Evolutionary conservation across 1,140 invertebrate genomes (phyloP), one percentile per base, ranked within the genome.

Genomic region (Homalodisca vitripennis): DNA sequence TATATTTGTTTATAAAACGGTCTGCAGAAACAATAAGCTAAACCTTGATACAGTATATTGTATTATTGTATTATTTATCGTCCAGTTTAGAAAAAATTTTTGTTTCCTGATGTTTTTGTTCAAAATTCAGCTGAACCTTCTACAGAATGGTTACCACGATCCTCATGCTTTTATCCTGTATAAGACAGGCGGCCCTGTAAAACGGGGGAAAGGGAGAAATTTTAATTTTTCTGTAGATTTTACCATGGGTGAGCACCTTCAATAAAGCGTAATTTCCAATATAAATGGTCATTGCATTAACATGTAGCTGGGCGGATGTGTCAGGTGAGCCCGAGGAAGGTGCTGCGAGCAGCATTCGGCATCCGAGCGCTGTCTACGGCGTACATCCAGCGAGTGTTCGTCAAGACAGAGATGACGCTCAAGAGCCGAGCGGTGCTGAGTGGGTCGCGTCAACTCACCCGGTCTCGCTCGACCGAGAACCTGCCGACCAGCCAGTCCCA

Each of bases 351-450:
- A 67, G 93, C 93, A 64, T 98, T 97, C 85, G 92, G 92, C 75
- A 95, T 98, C 80, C 88, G 95, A 74, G 93, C 90, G 73, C 84
- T 79, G 67, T 94, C 92, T 78, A 94, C 93, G 75, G 88, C 91
- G 78, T 94, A 95, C 85, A 95, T 98, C 82, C 90, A 90, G 78
- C 88, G 92, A 79, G 90, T 96, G 73, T 93, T 94, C 82, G 84
- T 95, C 72, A 92, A 93, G 81, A 94, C 92, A 77, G 94, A 97
- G 83, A 95, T 96, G 92, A 86, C 89, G 75, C 82, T 97, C 62
- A 95, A 94, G 81, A 92, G 89, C 77, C 86, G 87, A 78, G 86
- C 85, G n/a, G 66, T 66, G 75, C 86, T 89, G 74, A 82, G 89
- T 71, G 72, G 69, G 57, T 26, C 77, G 75, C 68, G 88, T 75